Conservation (phyloP, 2,888 invertebrate genomes). For the Leptinotarsa rubiginosa region DNA sequence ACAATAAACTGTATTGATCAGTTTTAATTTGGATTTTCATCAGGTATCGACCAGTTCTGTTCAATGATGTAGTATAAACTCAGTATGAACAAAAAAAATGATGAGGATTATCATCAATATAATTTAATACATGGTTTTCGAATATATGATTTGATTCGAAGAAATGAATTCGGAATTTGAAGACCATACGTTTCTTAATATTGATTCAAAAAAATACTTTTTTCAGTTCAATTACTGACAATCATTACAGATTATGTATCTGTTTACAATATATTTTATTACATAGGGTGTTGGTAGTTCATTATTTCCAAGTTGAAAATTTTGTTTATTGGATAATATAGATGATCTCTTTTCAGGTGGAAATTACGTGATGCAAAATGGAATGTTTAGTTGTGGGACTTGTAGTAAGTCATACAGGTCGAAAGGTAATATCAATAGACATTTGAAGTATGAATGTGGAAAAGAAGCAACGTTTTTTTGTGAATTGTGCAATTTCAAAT, state of each 20-base stretch:
- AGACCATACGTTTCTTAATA: too few relatives aligned
- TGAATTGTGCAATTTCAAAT: conserved; percentile 26
- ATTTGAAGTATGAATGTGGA: conserved; percentile 34
- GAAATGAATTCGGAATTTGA: too few relatives aligned
- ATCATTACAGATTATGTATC: background rate
- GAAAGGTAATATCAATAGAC: conserved; percentile 26
- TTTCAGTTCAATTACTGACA: too few relatives aligned
- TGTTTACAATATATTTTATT: background rate
- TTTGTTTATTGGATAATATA: background rate
- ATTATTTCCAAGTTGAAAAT: background rate
- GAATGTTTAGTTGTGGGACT: background rate
- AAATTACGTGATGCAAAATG: background rate
- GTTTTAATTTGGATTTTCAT: too few relatives aligned
- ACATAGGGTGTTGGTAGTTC: background rate
- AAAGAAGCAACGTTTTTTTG: conserved; percentile 28
- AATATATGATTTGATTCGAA: too few relatives aligned
- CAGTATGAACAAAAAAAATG: too few relatives aligned
- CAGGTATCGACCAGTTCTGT: too few relatives aligned
- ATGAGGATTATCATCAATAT: too few relatives aligned
- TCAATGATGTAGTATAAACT: too few relatives aligned
- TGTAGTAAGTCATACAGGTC: conserved; percentile 31
- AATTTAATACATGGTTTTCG: too few relatives aligned
- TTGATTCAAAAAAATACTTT: too few relatives aligned
- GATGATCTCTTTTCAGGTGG: background rate
- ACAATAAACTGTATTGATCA: too few relatives aligned